Conservation (phyloP, 2,888 invertebrate genomes). For the Sphaerophoria taeniata region DNA sequence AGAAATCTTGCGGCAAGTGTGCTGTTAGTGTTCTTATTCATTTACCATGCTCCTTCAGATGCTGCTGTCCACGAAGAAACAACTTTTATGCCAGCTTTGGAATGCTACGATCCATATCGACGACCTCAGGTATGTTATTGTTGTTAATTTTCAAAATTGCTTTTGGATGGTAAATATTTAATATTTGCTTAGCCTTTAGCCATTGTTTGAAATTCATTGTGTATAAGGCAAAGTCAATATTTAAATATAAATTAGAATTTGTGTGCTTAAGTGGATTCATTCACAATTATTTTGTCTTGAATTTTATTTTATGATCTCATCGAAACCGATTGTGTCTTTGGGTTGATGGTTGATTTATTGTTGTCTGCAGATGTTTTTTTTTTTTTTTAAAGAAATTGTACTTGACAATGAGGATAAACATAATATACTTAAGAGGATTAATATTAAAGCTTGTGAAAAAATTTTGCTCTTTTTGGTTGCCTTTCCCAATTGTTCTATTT, state of each 20-base stretch:
- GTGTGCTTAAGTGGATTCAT: not conserved
- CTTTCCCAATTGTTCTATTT: no score
- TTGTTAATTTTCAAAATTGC: conserved; percentile 16
- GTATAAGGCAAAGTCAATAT: conserved; percentile 10
- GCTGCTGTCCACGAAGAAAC: conserved; percentile 78
- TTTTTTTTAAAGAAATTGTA: not conserved
- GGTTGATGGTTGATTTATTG: not conserved
- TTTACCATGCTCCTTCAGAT: conserved; percentile 75
- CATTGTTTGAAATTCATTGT: not conserved
- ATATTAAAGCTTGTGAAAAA: no score
- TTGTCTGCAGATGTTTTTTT: not conserved
- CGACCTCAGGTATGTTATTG: conserved; percentile 84
- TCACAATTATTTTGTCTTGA: not conserved
- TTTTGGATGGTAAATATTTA: conserved; percentile 9
- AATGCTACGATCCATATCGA: conserved; percentile 85
- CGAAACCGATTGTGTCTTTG: not conserved
- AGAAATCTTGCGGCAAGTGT: conserved; percentile 76
- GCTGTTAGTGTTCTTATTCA: conserved; percentile 74
- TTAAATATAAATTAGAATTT: conserved; percentile 2
- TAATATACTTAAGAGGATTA: no score
- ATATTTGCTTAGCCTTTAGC: not conserved
- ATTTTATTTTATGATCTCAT: conserved; percentile 19
- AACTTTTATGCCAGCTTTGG: conserved; percentile 81
- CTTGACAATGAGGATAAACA: no score
- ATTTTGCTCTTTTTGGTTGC: no score